Evolutionary conservation across 2,888 invertebrate species (phyloP).

Genomic region (Auanema sp.): DNA sequence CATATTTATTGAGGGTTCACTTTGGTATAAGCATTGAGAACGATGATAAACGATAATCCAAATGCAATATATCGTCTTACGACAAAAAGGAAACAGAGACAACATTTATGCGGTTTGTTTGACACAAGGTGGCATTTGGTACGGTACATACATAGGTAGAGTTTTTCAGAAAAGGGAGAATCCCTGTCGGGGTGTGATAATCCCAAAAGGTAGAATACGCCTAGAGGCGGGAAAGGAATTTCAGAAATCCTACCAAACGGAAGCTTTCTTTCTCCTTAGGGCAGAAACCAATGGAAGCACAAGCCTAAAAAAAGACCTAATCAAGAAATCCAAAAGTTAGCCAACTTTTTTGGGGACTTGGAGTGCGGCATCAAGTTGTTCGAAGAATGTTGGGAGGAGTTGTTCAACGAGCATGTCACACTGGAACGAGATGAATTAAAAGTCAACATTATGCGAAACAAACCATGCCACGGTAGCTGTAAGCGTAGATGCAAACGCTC

Average conservation of each 20-base stretch:
- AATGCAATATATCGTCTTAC: no score
- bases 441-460: slow-evolving; percentile 10
- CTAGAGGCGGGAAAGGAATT: slow-evolving; percentile 18
- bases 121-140: no score
- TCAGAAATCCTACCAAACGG: slow-evolving; percentile 21
- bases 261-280: not conserved
- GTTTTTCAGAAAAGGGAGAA: no score
- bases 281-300: slow-evolving; percentile 32
- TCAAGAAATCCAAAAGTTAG: slow-evolving; percentile 3
- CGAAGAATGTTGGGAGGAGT: slow-evolving; percentile 60
- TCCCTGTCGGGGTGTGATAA: slow-evolving; percentile 8
- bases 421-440: slow-evolving; percentile 9
- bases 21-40: no score
- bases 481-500: slow-evolving; percentile 53
- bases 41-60: no score
- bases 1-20: no score
- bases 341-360: slow-evolving; percentile 44
- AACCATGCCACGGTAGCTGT: slow-evolving; percentile 54
- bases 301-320: slow-evolving; percentile 22
- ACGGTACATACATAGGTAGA: no score
- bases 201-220: not conserved
- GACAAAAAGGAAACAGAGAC: no score
- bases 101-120: no score
- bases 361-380: slow-evolving; percentile 54
- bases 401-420: slow-evolving; percentile 59